A percentile compares a stretch with the other conserved stretches of the same genome.
Evolutionary conservation across 2,113 vertebrate species (phyloP).

Genomic region (Phrynocephalus versicolor): DNA sequence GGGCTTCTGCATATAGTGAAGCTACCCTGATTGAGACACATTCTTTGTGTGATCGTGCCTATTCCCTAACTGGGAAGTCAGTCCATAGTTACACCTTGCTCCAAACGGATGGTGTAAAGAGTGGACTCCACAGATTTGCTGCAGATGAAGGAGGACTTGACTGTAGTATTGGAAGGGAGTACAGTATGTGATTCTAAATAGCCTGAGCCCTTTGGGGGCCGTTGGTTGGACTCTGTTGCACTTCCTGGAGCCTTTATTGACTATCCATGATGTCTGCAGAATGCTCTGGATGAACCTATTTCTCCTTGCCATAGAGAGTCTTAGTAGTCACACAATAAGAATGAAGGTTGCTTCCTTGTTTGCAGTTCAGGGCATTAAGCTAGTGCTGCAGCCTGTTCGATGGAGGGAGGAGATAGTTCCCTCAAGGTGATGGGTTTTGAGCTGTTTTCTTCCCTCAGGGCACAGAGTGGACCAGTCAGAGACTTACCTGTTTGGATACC

Average conservation of each 20-base stretch:
- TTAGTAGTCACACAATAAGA: not conserved
- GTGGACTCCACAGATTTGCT: not conserved
- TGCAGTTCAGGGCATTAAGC: not conserved
- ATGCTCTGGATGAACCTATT: rapidly evolving
- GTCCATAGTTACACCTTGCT: not conserved
- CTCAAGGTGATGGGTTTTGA: not conserved
- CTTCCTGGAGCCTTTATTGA: not conserved
- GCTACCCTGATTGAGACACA: too few species aligned
- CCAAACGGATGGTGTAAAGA: not conserved
- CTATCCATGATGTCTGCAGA: too few species aligned
- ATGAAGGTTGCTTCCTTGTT: not conserved
- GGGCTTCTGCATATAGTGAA: conserved; percentile 13
- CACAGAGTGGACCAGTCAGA: not conserved
- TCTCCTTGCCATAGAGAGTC: not conserved
- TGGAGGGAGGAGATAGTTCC: not conserved
- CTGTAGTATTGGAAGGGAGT: not conserved
- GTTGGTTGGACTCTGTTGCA: not conserved
- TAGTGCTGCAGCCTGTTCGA: not conserved
- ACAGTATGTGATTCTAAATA: not conserved
- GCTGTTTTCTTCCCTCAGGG: not conserved
- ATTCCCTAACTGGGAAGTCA: not conserved
- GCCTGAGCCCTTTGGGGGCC: not conserved
- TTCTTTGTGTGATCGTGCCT: too few species aligned
- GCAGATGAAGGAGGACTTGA: not conserved
- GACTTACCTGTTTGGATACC: not conserved